These are phyloP conservation scores for Anoplius nigerrimus DNA, from an alignment of 2,888 invertebrate species.

Conservation along the genomic window DNA sequence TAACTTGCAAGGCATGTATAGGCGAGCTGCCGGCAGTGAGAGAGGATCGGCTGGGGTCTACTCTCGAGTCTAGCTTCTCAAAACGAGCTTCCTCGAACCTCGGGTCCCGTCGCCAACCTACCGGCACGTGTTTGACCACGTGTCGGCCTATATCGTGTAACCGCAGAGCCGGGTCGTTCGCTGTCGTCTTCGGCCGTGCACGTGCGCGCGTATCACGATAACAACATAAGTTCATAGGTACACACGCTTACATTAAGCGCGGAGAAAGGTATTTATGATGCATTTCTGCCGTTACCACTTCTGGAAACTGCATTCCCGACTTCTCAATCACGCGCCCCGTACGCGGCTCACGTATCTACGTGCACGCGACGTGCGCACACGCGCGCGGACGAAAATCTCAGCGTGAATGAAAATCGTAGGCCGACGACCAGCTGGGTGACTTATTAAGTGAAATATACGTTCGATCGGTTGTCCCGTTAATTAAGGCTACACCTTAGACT, in stretches of 20 bases:
- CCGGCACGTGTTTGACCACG: conserved; percentile 47
- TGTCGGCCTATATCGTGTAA: conserved; percentile 40
- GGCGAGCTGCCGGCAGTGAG: no score
- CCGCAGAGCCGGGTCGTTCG: conserved; percentile 24
- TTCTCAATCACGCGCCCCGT: no score
- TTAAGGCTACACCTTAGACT: no score
- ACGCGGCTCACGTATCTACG: no score
- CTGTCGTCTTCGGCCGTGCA: conserved; percentile 25
- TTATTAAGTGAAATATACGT: no score
- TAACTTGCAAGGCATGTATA: background rate
- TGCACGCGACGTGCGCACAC: no score
- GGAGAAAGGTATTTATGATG: conserved; percentile 38
- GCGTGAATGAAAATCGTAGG: no score
- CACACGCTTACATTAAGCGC: conserved; percentile 8
- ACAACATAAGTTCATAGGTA: conserved; percentile 24
- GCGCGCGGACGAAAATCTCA: no score
- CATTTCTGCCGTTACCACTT: conserved; percentile 23
- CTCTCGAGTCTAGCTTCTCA: background rate
- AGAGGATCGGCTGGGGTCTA: no score
- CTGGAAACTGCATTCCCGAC: conserved; percentile 13
- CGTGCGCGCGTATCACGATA: conserved; percentile 27
- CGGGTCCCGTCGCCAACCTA: background rate
- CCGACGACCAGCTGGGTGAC: no score
- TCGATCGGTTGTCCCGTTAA: no score
- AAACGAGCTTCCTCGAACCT: conserved; percentile 30